These are phyloP conservation scores for Melanotaenia nigrans DNA, from an alignment of 2,797 vertebrate species.

Conservation along the genomic window DNA sequence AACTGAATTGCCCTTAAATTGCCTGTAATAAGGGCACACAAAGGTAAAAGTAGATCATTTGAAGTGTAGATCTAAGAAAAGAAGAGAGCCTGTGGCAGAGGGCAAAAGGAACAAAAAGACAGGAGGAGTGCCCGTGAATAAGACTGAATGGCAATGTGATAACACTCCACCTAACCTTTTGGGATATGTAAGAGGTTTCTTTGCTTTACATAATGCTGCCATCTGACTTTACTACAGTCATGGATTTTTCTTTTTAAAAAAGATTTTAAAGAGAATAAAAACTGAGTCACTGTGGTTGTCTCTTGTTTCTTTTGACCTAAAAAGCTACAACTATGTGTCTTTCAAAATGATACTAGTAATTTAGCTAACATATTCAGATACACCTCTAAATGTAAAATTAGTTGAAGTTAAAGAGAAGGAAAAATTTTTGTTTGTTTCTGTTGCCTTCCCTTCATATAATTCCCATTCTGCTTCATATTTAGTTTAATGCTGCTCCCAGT, in stretches of 20 bases:
- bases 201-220: conserved; percentile 61
- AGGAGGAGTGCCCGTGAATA: conserved; percentile 65
- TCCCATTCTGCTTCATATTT: not conserved
- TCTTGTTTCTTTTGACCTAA: not conserved
- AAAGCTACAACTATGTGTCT: not conserved
- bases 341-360: not conserved
- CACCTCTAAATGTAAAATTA: conserved; percentile 7
- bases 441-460: not conserved
- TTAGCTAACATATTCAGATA: not conserved
- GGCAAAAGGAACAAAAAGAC: conserved; percentile 63
- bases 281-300: too few species aligned
- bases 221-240: conserved; percentile 35
- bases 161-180: conserved; percentile 59
- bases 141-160: conserved; percentile 69
- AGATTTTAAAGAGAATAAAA: too few species aligned
- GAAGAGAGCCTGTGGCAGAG: conserved; percentile 69
- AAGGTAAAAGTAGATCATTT: conserved; percentile 73
- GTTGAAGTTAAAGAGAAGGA: conserved; percentile 1
- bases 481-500: conserved; percentile 7
- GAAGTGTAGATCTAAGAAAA: conserved; percentile 73
- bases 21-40: conserved; percentile 48
- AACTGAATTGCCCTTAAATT: conserved; percentile 57
- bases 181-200: conserved; percentile 62
- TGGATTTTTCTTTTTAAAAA: not conserved
- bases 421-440: not conserved